Percentiles rank a stretch among this genome's conserved stretches.
Conservation (phyloP, 2,113 vertebrate genomes). For the Amia ocellicauda region DNA sequence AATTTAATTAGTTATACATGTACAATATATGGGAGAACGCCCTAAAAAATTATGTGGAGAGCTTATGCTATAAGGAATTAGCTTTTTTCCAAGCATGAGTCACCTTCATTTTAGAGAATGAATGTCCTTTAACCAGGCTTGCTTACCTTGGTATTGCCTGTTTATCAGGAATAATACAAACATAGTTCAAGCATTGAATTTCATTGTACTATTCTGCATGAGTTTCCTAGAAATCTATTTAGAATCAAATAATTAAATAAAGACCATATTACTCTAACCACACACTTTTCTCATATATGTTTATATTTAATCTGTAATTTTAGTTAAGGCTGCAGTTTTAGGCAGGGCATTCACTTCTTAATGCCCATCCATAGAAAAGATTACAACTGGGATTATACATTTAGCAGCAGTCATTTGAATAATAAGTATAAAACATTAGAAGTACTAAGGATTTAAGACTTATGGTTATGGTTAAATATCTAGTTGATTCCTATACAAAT, state of each 20-base stretch:
- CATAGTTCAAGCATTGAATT: too few relatives aligned
- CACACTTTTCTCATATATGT: constrained; percentile 36
- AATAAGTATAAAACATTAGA: constrained; percentile 61
- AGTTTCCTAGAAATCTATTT: too few relatives aligned
- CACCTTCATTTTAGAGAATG: too few relatives aligned
- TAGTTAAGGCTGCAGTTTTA: constrained; percentile 65
- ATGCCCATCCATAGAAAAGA: constrained; percentile 61
- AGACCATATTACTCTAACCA: background rate
- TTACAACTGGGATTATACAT: constrained; percentile 70
- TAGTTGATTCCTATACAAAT: constrained; percentile 65
- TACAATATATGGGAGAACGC: too few relatives aligned
- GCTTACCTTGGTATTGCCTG: background rate
- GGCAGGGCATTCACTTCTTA: constrained; percentile 60
- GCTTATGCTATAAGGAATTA: too few relatives aligned
- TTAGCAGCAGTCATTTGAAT: constrained; percentile 67
- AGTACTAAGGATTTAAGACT: constrained; percentile 71
- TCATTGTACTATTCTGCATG: background rate
- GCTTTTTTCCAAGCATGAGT: too few relatives aligned
- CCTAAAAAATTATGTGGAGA: too few relatives aligned
- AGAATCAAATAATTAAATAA: too few relatives aligned
- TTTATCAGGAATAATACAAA: too few relatives aligned
- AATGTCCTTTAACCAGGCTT: background rate
- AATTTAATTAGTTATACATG: too few relatives aligned
- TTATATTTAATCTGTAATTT: constrained; percentile 62
- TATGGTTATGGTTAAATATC: constrained; percentile 68